phyloP scores from a whole-genome alignment of 2,888 invertebrate genomes.

The Elegia similella region DNA sequence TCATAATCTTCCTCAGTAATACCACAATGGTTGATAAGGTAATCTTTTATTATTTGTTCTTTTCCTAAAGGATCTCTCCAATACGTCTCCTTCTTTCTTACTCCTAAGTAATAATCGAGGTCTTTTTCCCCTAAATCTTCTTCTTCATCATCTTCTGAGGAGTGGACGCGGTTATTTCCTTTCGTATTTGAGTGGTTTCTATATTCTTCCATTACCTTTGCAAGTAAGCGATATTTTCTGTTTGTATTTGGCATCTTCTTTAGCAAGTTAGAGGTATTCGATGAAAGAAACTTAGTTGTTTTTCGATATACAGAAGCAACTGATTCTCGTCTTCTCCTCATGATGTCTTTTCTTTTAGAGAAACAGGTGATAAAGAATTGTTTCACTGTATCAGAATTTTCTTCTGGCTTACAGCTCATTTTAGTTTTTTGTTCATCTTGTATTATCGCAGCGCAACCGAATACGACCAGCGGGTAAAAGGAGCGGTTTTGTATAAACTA shows the following conservation, averaged over 20 bases:
- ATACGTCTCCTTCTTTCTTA: constrained; percentile 60
- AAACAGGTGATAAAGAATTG: constrained; percentile 32
- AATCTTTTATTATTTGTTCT: constrained; percentile 71
- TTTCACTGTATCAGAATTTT: constrained; percentile 38
- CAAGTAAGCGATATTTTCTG: constrained; percentile 47
- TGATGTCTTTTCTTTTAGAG: constrained; percentile 38
- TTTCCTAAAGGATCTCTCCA: constrained; percentile 68
- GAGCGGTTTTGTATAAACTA: constrained; percentile 8
- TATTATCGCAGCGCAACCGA: not conserved
- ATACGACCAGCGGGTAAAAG: not conserved
- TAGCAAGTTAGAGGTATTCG: constrained; percentile 60
- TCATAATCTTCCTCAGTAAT: constrained; percentile 69
- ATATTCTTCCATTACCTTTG: constrained; percentile 48
- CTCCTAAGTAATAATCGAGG: constrained; percentile 69
- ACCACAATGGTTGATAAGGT: constrained; percentile 67
- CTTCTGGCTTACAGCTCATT: constrained; percentile 36
- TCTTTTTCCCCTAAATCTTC: constrained; percentile 63
- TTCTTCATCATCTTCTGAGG: constrained; percentile 37
- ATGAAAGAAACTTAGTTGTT: constrained; percentile 67
- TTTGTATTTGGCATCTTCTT: constrained; percentile 58
- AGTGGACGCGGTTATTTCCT: constrained; percentile 27
- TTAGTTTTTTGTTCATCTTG: constrained; percentile 35
- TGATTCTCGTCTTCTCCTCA: constrained; percentile 63
- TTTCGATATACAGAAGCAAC: constrained; percentile 68
- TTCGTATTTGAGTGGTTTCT: constrained; percentile 29